Conservation (phyloP, 2,888 invertebrate genomes). For the Diploptera punctata region DNA sequence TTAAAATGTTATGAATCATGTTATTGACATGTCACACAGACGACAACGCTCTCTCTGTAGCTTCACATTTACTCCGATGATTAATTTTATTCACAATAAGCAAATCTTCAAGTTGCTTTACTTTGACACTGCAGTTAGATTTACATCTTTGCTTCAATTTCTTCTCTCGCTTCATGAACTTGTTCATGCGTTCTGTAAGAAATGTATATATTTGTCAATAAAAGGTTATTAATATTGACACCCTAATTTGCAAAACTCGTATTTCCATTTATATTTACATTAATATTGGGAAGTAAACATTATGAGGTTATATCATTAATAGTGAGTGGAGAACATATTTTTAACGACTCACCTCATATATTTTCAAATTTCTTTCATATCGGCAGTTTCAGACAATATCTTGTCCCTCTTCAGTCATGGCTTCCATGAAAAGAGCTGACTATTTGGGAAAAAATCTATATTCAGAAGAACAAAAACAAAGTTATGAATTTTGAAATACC, state of each 20-base stretch:
- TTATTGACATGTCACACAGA: background rate
- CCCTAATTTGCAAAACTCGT: background rate
- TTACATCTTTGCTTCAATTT: constrained; percentile 48
- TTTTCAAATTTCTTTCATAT: no score
- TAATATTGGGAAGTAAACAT: no score
- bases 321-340: no score
- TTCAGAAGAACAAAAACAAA: no score
- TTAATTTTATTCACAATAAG: constrained; percentile 28
- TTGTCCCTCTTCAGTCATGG: no score
- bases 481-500: no score
- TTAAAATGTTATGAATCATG: background rate
- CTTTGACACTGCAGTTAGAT: constrained; percentile 47
- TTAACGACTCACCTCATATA: no score
- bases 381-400: no score
- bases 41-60: constrained; percentile 16
- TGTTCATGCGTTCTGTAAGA: constrained; percentile 48
- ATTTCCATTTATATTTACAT: constrained; percentile 46
- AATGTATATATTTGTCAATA: background rate
- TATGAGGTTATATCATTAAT: no score
- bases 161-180: constrained; percentile 50
- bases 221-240: background rate
- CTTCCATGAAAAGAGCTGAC: no score
- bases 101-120: constrained; percentile 45
- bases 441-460: no score
- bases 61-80: constrained; percentile 16